Evolutionary conservation across 1,140 invertebrate species (phyloP).

Genomic region (Harpegnathos saltator): DNA sequence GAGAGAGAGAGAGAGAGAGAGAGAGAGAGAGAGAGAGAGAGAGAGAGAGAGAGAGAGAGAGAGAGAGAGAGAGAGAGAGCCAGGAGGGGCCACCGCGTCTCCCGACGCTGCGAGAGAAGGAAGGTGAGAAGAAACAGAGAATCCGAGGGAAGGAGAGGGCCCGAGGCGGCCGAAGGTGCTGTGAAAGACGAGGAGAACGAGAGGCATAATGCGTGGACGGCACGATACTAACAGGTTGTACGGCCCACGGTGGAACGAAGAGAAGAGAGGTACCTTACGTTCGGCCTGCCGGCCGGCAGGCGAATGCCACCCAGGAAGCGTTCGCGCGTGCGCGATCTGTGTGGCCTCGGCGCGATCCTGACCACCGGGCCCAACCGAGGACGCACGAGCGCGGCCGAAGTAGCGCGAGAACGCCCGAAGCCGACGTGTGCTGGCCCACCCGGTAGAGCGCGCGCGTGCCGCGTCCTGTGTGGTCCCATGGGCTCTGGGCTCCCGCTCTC

Average conservation of each 20-base stretch:
- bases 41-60: too few relatives aligned
- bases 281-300: conserved; percentile 81
- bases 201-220: conserved; percentile 81
- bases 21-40: too few relatives aligned
- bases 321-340: conserved; percentile 86
- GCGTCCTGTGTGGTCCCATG: conserved; percentile 85
- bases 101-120: conserved; percentile 58
- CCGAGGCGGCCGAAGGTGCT: conserved; percentile 52
- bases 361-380: conserved; percentile 78
- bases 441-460: conserved; percentile 87
- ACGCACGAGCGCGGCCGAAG: conserved; percentile 76
- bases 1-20: conserved; percentile 64
- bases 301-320: conserved; percentile 86
- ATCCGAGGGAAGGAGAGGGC: conserved; percentile 51
- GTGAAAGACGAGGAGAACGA: conserved; percentile 77
- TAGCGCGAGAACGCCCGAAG: conserved; percentile 76
- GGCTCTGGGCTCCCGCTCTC: conserved; percentile 32
- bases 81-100: conserved; percentile 51
- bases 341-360: conserved; percentile 81
- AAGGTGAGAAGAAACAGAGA: conserved; percentile 64
- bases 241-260: conserved; percentile 75
- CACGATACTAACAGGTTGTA: conserved; percentile 85
- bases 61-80: too few relatives aligned
- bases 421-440: conserved; percentile 83
- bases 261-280: conserved; percentile 73